Conservation (phyloP, 2,888 invertebrate genomes). For the Fragum fragum region DNA sequence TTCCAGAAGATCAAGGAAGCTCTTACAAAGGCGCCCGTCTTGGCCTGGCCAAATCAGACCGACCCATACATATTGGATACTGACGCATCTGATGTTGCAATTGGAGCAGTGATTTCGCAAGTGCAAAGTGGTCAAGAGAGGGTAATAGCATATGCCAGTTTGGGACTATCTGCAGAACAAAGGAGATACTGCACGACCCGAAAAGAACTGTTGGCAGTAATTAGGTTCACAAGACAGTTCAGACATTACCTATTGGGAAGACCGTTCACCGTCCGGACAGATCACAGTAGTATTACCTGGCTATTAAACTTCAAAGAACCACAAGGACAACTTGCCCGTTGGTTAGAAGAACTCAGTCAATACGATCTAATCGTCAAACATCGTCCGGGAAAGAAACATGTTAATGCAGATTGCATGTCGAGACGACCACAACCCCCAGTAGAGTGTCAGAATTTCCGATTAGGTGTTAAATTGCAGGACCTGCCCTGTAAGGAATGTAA, state of each 20-base stretch:
- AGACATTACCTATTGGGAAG: slow-evolving; percentile 26
- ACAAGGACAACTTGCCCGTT: slow-evolving; percentile 57
- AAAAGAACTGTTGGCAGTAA: slow-evolving; percentile 19
- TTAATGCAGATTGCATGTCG: slow-evolving; percentile 50
- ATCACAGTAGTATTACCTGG: slow-evolving; percentile 64
- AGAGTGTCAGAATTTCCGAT: slow-evolving; percentile 16
- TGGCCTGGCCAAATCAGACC: slow-evolving; percentile 43
- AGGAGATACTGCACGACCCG: slow-evolving; percentile 20
- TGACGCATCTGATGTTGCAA: slow-evolving; percentile 53
- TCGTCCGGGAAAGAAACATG: slow-evolving; percentile 34
- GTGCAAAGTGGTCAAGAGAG: slow-evolving; percentile 56
- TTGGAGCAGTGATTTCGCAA: slow-evolving; percentile 62
- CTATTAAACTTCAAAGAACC: slow-evolving; percentile 53
- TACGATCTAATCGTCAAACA: slow-evolving; percentile 58
- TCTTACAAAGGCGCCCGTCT: slow-evolving; percentile 38
- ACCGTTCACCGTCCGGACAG: slow-evolving; percentile 54
- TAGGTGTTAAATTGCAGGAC: slow-evolving; percentile 15
- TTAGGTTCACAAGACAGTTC: slow-evolving; percentile 28
- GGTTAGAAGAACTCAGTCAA: slow-evolving; percentile 63
- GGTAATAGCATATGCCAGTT: slow-evolving; percentile 55
- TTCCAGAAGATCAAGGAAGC: slow-evolving; percentile 27
- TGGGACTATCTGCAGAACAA: slow-evolving; percentile 22
- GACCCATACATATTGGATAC: slow-evolving; percentile 55
- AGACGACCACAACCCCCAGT: slow-evolving; percentile 16
- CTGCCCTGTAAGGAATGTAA: slow-evolving; percentile 58